Conservation (phyloP, 2,888 invertebrate genomes). For the Napeogenes sylphis region DNA sequence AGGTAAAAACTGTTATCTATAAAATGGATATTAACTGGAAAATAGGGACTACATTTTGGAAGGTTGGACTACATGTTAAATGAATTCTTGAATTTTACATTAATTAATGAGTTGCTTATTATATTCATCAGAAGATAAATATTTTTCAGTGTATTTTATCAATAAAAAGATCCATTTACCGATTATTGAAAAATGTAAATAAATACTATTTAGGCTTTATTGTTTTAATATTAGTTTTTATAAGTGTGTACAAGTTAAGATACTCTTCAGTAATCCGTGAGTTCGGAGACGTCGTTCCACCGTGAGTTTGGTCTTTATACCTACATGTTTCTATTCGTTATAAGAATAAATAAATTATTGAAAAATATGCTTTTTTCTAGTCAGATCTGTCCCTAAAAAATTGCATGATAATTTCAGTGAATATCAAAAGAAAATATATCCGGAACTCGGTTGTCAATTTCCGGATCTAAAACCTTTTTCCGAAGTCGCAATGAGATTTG, state of each 20-base stretch:
- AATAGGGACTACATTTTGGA: not conserved
- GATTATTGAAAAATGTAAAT: not conserved
- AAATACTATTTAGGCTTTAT: constrained; percentile 3
- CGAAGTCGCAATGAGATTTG: constrained; percentile 28
- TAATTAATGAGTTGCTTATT: not conserved
- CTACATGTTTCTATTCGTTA: not conserved
- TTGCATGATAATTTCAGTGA: not conserved
- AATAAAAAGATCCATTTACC: not conserved
- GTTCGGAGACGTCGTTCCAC: not conserved
- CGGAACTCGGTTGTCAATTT: constrained; percentile 31
- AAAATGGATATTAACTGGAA: not conserved
- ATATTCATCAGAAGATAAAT: not conserved
- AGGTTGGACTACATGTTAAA: not conserved
- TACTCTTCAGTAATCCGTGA: too few relatives aligned
- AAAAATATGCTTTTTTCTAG: not conserved
- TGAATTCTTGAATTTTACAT: not conserved
- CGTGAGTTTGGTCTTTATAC: not conserved
- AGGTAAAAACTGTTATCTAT: not conserved
- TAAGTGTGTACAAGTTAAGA: not conserved
- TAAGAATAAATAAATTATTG: too few relatives aligned
- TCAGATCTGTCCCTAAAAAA: not conserved
- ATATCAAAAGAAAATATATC: not conserved
- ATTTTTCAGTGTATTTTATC: not conserved
- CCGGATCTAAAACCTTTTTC: constrained; percentile 35
- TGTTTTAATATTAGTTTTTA: not conserved